Percentiles rank a stretch among this genome's conserved stretches.
Evolutionary conservation across 2,113 vertebrate species (phyloP).

Genomic region (Limanda limanda): DNA sequence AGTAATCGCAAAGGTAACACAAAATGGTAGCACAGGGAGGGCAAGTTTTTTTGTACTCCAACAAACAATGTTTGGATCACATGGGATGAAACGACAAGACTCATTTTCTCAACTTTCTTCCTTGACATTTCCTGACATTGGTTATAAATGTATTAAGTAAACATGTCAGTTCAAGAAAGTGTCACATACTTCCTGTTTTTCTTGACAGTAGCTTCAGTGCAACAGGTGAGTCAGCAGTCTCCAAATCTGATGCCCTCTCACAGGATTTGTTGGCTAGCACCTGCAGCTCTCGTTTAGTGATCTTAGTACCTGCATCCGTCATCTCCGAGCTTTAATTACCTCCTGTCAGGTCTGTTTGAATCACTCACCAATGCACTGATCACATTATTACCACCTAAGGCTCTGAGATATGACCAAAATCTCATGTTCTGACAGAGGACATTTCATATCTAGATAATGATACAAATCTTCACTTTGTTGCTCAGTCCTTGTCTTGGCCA

Average conservation of each 20-base stretch:
- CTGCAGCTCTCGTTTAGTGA: neutral
- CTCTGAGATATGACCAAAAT: neutral
- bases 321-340: neutral
- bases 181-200: neutral
- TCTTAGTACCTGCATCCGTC: neutral
- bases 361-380: neutral
- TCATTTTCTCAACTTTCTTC: neutral
- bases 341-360: constrained; percentile 27
- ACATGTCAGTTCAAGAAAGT: too few species aligned
- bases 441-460: neutral
- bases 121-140: neutral
- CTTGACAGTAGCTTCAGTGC: neutral
- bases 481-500: neutral
- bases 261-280: neutral
- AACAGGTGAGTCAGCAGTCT: neutral
- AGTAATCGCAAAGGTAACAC: too few species aligned
- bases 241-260: neutral
- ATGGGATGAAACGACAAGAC: too few species aligned
- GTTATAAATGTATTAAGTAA: neutral
- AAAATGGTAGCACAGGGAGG: too few species aligned
- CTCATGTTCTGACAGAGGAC: neutral
- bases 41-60: too few species aligned
- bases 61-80: too few species aligned
- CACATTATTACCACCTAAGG: neutral
- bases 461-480: too few species aligned